phyloP scores from a whole-genome alignment of 2,888 invertebrate species.

The Electrophaes corylata region DNA sequence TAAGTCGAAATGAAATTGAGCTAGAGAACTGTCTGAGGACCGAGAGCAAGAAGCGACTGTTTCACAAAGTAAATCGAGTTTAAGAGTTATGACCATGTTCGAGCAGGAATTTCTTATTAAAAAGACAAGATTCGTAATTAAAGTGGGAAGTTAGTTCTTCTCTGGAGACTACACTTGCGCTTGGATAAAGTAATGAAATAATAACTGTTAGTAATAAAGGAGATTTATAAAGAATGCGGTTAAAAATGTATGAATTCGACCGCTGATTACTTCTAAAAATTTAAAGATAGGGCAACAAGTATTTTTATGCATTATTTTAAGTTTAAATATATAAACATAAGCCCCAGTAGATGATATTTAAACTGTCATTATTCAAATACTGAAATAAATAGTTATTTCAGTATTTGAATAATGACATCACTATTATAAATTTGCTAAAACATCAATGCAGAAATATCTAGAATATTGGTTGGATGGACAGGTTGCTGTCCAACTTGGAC shows the following conservation, averaged over 20 bases:
- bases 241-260: slow-evolving; percentile 1
- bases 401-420: too few relatives aligned
- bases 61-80: slow-evolving; percentile 42
- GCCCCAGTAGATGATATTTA: too few relatives aligned
- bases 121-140: slow-evolving; percentile 44
- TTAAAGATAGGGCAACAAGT: too few relatives aligned
- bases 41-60: slow-evolving; percentile 33
- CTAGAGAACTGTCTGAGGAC: slow-evolving; percentile 21
- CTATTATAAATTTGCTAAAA: too few relatives aligned
- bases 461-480: too few relatives aligned
- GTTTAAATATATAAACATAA: too few relatives aligned
- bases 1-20: slow-evolving; percentile 29
- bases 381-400: too few relatives aligned
- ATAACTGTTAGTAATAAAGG: slow-evolving; percentile 25
- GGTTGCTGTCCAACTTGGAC: too few relatives aligned
- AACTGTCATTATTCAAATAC: too few relatives aligned
- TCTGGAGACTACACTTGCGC: slow-evolving; percentile 32
- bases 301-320: too few relatives aligned
- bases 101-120: slow-evolving; percentile 40
- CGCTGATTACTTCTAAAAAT: neutral
- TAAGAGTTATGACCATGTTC: slow-evolving; percentile 43
- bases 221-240: slow-evolving; percentile 12
- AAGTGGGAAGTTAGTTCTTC: slow-evolving; percentile 40
- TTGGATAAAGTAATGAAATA: slow-evolving; percentile 34
- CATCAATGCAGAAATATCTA: too few relatives aligned